Percentiles rank a stretch among this genome's conserved stretches.
phyloP scores from a whole-genome alignment of 1,140 invertebrate species.

The Diploscapter pachys region DNA sequence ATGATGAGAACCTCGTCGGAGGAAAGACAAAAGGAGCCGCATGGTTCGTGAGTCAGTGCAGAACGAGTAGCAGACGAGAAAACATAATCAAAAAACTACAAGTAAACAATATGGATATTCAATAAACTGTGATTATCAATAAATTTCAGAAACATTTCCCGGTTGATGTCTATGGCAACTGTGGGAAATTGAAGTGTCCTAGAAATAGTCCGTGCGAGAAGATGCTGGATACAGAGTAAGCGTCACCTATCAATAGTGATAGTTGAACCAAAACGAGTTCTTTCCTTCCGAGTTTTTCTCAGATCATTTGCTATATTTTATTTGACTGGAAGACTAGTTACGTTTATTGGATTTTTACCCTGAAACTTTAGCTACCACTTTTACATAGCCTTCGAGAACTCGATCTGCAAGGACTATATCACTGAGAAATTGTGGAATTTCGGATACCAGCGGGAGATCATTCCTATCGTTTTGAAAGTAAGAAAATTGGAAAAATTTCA shows the following conservation, averaged over 20 bases:
- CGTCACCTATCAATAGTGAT: neutral
- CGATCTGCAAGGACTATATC: slow-evolving; percentile 58
- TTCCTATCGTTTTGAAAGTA: slow-evolving; percentile 51
- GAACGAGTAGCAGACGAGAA: slow-evolving; percentile 40
- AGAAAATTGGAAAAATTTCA: too few species aligned
- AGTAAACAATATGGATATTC: neutral
- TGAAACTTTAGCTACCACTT: slow-evolving; percentile 67
- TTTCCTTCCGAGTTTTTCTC: too few species aligned
- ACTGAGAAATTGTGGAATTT: slow-evolving; percentile 60
- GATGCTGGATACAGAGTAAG: slow-evolving; percentile 50
- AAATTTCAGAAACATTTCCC: slow-evolving; percentile 42
- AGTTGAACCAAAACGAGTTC: neutral
- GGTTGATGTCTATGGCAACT: slow-evolving; percentile 51
- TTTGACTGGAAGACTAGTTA: neutral
- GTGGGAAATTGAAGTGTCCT: slow-evolving; percentile 45
- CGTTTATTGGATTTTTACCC: slow-evolving; percentile 13
- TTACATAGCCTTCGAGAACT: slow-evolving; percentile 74
- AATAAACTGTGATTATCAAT: neutral
- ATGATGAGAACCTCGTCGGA: slow-evolving; percentile 4
- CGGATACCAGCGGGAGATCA: slow-evolving; percentile 41
- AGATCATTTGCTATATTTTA: neutral
- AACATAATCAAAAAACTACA: slow-evolving; percentile 43
- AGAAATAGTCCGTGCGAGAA: slow-evolving; percentile 42
- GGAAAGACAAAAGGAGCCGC: slow-evolving; percentile 61
- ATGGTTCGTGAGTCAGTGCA: slow-evolving; percentile 60